Conservation (phyloP, 1,140 invertebrate species). For the Ruditapes philippinarum region DNA sequence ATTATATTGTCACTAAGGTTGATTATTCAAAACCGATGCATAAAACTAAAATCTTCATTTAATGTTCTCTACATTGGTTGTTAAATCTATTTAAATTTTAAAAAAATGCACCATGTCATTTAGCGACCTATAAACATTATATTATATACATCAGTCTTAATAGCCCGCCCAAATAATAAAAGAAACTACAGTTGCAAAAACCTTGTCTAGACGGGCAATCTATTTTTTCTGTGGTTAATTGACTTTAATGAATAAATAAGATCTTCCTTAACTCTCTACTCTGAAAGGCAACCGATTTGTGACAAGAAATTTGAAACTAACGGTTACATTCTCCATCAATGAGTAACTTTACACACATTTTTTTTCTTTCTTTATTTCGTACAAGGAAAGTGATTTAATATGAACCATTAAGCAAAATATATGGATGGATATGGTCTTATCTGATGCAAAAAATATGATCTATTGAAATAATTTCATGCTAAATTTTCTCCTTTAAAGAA, state of each 20-base stretch:
- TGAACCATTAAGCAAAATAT: slow-evolving; percentile 11
- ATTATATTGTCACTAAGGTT: too few relatives aligned
- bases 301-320: slow-evolving; percentile 39
- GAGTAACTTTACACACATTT: slow-evolving; percentile 10
- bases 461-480: background rate
- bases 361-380: slow-evolving; percentile 4
- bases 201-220: slow-evolving; percentile 18
- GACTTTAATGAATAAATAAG: slow-evolving; percentile 19
- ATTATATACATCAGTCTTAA: background rate
- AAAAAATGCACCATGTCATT: too few relatives aligned
- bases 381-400: slow-evolving; percentile 38
- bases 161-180: background rate
- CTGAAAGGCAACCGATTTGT: background rate
- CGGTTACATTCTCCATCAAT: slow-evolving; percentile 33
- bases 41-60: too few relatives aligned
- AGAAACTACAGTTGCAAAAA: slow-evolving; percentile 2
- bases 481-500: background rate
- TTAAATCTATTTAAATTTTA: too few relatives aligned
- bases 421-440: background rate
- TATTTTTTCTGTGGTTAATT: slow-evolving; percentile 24
- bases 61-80: too few relatives aligned
- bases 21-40: too few relatives aligned
- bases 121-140: too few relatives aligned
- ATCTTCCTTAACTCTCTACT: background rate
- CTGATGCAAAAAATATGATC: slow-evolving; percentile 9